These are phyloP conservation scores for Turnix velox DNA, from an alignment of 2,113 vertebrate genomes.

Conservation along the genomic window DNA sequence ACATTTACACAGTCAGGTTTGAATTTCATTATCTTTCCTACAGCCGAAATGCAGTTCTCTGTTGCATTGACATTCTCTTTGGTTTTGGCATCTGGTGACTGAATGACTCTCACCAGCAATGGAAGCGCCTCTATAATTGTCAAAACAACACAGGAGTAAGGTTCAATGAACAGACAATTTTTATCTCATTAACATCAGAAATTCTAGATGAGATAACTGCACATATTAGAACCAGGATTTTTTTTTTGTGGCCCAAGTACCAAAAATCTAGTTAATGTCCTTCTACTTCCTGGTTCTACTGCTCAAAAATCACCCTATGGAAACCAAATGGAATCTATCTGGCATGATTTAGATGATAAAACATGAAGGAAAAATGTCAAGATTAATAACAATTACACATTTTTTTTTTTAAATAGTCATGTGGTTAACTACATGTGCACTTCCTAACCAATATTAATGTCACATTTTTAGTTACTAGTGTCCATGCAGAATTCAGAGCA, in stretches of 20 bases:
- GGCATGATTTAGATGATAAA: neutral
- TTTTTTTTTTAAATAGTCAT: neutral
- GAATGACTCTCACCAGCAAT: slow-evolving; percentile 90
- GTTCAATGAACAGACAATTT: neutral
- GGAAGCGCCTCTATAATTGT: slow-evolving; percentile 86
- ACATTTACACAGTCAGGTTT: slow-evolving; percentile 91
- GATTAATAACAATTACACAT: neutral
- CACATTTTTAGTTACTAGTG: neutral
- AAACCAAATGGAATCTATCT: neutral
- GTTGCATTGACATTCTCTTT: slow-evolving; percentile 98
- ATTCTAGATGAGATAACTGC: neutral
- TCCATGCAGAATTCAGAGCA: neutral
- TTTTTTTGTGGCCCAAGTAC: neutral
- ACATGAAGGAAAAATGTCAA: neutral
- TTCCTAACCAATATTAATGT: neutral
- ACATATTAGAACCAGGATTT: accelerated
- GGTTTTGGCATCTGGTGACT: slow-evolving; percentile 86
- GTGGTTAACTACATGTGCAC: accelerated
- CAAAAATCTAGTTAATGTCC: neutral
- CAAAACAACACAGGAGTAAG: neutral
- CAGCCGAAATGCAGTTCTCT: slow-evolving; percentile 98
- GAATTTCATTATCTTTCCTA: slow-evolving; percentile 96
- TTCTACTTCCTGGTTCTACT: neutral
- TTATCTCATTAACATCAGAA: neutral
- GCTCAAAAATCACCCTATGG: neutral